These are phyloP conservation scores for Eupithecia pulchellata DNA, from an alignment of 2,888 invertebrate genomes.

Conservation along the genomic window DNA sequence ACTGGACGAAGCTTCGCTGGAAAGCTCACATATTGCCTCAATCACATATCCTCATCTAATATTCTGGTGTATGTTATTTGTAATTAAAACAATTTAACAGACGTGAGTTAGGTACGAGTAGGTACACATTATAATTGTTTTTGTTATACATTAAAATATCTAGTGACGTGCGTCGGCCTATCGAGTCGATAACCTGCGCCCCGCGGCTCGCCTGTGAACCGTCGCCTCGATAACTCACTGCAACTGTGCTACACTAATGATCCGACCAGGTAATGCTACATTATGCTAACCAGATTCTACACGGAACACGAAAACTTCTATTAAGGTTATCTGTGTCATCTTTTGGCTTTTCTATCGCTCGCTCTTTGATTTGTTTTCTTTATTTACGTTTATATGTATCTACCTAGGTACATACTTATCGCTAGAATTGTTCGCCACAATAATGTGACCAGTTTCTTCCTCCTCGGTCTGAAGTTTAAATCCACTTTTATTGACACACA, in stretches of 20 bases:
- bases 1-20: no score
- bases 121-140: conserved; percentile 23
- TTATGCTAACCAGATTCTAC: conserved; percentile 22
- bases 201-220: conserved; percentile 52
- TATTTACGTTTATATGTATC: not conserved
- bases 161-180: conserved; percentile 68
- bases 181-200: conserved; percentile 71
- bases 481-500: not conserved
- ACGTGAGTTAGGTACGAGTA: not conserved
- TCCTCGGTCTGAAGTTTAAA: not conserved
- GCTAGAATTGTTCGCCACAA: not conserved
- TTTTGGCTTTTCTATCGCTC: not conserved
- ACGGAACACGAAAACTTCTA: conserved; percentile 27
- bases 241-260: conserved; percentile 50
- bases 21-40: no score
- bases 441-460: not conserved
- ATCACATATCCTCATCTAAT: no score
- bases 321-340: conserved; percentile 33
- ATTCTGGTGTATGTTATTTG: not conserved
- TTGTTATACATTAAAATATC: conserved; percentile 41
- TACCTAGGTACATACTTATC: not conserved
- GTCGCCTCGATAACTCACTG: conserved; percentile 67
- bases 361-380: not conserved
- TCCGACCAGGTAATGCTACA: conserved; percentile 24
- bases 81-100: not conserved